Conservation (phyloP, 2,888 invertebrate species). For the Microplitis manilae region DNA sequence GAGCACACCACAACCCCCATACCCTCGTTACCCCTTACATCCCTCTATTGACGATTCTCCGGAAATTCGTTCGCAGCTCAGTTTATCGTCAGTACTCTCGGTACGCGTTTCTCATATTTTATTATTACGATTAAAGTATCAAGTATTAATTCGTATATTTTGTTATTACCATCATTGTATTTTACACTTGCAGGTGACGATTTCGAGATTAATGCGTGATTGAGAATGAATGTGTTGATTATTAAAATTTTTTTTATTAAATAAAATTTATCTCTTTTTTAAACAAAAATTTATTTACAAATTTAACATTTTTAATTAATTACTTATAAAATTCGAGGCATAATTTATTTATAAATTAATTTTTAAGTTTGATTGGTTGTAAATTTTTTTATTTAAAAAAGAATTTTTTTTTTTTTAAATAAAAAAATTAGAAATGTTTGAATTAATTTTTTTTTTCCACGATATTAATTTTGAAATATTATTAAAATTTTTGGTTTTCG, state of each 20-base stretch:
- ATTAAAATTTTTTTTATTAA: background rate
- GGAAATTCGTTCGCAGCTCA: conserved; percentile 34
- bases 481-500: conserved; percentile 19
- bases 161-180: background rate
- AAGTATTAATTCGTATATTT: background rate
- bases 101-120: conserved; percentile 18
- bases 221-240: background rate
- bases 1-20: conserved; percentile 56
- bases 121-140: background rate
- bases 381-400: background rate
- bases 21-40: conserved; percentile 43
- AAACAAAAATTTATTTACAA: no score
- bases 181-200: background rate
- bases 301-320: no score
- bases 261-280: background rate
- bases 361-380: background rate
- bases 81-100: conserved; percentile 37
- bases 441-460: background rate
- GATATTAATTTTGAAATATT: background rate
- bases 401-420: background rate
- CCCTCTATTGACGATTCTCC: conserved; percentile 31
- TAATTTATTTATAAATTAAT: background rate
- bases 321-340: no score
- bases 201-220: background rate
- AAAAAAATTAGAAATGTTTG: background rate